Conservation (phyloP, 2,888 invertebrate genomes). For the Agrypnus murinus region DNA sequence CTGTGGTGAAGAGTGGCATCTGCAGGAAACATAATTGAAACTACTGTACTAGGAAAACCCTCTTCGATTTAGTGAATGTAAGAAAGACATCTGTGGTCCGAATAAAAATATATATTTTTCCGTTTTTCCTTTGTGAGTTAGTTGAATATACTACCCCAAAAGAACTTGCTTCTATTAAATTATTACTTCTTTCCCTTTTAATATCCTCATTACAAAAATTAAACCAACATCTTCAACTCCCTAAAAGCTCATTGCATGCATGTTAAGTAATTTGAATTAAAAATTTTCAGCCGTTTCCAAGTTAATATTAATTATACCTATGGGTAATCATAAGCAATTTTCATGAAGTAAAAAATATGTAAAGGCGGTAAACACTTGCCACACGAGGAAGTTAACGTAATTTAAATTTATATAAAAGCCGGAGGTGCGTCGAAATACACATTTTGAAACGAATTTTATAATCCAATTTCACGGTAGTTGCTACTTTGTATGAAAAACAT, state of each 20-base stretch:
- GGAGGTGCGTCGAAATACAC: conserved; percentile 22
- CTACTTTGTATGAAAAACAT: conserved; percentile 40
- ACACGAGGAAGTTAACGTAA: conserved; percentile 18
- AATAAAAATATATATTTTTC: not conserved
- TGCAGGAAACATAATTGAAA: conserved; percentile 23
- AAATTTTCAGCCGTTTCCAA: not conserved
- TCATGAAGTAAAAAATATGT: not conserved
- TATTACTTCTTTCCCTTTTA: too few species aligned
- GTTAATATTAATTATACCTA: conserved; percentile 4
- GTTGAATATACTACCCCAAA: too few species aligned
- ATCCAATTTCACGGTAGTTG: conserved; percentile 40
- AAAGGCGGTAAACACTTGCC: not conserved
- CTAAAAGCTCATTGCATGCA: too few species aligned
- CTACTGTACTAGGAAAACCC: conserved; percentile 9
- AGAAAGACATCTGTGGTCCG: not conserved
- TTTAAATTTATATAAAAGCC: conserved; percentile 29
- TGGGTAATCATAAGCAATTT: conserved; percentile 12
- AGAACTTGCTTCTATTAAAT: too few species aligned
- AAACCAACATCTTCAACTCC: too few species aligned
- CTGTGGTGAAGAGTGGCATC: conserved; percentile 18
- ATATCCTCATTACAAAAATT: too few species aligned
- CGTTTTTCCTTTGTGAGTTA: too few species aligned
- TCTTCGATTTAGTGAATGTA: conserved; percentile 16
- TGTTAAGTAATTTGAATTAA: not conserved
- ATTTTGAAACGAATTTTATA: conserved; percentile 31